Percentiles rank a stretch among this genome's conserved stretches.
Evolutionary conservation across 2,888 invertebrate species (phyloP).

Genomic region (Frankliniella intonsa): DNA sequence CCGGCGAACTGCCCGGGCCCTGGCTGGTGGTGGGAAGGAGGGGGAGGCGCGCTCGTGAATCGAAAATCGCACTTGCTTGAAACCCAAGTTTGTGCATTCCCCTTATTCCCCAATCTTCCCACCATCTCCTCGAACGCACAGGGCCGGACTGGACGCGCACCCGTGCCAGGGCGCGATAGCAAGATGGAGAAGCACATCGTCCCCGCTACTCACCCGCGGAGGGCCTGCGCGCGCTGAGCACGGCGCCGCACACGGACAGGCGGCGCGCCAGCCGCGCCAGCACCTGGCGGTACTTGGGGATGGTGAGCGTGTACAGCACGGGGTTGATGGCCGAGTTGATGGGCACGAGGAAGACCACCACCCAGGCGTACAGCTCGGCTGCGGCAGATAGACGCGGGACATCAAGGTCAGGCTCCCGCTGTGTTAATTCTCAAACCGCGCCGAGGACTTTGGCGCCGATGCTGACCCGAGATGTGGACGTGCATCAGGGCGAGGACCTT

Average conservation of each 20-base stretch:
- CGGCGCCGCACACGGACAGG: background rate
- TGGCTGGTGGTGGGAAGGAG: too few species aligned
- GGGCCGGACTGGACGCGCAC: too few species aligned
- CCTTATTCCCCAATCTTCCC: too few species aligned
- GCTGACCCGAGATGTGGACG: conserved; percentile 52
- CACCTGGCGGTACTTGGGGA: conserved; percentile 55
- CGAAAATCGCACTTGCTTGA: too few species aligned
- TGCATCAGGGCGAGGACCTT: conserved; percentile 58
- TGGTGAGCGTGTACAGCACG: conserved; percentile 62
- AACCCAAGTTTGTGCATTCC: too few species aligned
- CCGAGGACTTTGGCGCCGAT: too few species aligned
- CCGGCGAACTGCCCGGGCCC: too few species aligned
- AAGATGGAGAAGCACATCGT: too few species aligned
- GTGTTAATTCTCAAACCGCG: too few species aligned
- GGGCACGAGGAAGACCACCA: conserved; percentile 62
- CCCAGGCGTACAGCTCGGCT: conserved; percentile 62
- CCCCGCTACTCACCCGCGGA: conserved; percentile 10
- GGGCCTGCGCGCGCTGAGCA: background rate
- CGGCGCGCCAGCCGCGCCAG: conserved; percentile 6
- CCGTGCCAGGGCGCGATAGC: too few species aligned
- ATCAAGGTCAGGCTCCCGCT: background rate
- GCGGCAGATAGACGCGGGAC: conserved; percentile 35
- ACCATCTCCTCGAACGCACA: too few species aligned
- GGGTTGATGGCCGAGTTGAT: conserved; percentile 65
- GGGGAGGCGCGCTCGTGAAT: too few species aligned